These are phyloP conservation scores for Calameuta pallipes DNA, from an alignment of 2,888 invertebrate genomes.

Conservation along the genomic window DNA sequence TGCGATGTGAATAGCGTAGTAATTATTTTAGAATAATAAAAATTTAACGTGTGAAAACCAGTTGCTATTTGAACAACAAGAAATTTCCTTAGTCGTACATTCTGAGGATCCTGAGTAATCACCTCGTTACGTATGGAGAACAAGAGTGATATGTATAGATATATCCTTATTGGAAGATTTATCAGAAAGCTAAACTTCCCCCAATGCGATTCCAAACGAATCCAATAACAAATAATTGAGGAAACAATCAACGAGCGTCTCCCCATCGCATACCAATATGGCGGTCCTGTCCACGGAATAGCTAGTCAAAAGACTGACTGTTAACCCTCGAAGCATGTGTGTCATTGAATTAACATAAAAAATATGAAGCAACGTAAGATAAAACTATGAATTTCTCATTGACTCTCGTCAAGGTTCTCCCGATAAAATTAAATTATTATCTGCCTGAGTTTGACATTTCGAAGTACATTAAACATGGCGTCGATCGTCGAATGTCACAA, in stretches of 20 bases:
- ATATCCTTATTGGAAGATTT: not conserved
- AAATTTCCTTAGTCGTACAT: not conserved
- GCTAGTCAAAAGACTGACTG: not conserved
- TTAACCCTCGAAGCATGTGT: not conserved
- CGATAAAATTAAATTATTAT: not conserved
- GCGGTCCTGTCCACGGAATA: not conserved
- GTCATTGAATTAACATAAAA: not conserved
- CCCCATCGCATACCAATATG: not conserved
- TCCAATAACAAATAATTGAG: not conserved
- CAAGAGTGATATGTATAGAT: not conserved
- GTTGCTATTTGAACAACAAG: too few relatives aligned
- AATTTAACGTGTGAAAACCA: too few relatives aligned
- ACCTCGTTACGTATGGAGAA: not conserved
- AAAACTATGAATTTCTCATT: not conserved
- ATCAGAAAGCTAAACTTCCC: not conserved
- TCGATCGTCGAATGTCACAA: not conserved
- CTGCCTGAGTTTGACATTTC: not conserved
- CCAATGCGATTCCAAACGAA: not conserved
- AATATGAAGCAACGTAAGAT: not conserved
- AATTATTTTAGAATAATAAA: too few relatives aligned
- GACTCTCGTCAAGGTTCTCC: not conserved
- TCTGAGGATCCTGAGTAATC: not conserved
- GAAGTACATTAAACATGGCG: not conserved
- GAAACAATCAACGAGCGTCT: not conserved
- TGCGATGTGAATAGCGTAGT: too few relatives aligned